A percentile compares a stretch with the other conserved stretches of the same genome.
Evolutionary conservation across 2,888 invertebrate species (phyloP).

Genomic region (Lasioglossum villosulum): DNA sequence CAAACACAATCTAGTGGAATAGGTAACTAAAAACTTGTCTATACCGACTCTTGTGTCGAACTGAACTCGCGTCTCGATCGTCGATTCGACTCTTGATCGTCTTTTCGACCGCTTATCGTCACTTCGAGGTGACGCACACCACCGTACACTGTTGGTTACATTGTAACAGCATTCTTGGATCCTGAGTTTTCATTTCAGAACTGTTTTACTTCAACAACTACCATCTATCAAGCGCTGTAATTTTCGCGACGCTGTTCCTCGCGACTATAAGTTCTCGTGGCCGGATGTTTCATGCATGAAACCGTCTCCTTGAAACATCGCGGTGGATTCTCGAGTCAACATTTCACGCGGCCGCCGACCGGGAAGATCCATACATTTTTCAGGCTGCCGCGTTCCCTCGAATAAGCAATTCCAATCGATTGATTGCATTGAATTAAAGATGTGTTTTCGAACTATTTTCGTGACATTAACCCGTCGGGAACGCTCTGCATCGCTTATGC

Average conservation of each 20-base stretch:
- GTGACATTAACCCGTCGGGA: not conserved
- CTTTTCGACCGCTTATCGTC: no score
- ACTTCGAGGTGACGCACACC: no score
- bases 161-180: no score
- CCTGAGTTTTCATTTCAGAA: no score
- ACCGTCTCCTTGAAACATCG: not conserved
- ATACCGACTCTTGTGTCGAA: no score
- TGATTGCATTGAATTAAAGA: not conserved
- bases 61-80: no score
- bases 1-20: no score
- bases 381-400: not conserved
- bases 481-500: not conserved
- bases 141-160: no score
- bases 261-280: not conserved
- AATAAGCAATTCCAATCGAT: not conserved
- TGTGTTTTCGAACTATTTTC: not conserved
- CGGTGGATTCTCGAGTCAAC: not conserved
- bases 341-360: not conserved
- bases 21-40: no score
- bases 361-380: not conserved
- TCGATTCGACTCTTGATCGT: no score
- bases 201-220: no score
- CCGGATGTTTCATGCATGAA: slow-evolving; percentile 14
- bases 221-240: not conserved
- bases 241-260: not conserved